Base-by-base conservation (phyloP, 2,113 vertebrate genomes). In the Pyrgilauda ruficollis region DNA sequence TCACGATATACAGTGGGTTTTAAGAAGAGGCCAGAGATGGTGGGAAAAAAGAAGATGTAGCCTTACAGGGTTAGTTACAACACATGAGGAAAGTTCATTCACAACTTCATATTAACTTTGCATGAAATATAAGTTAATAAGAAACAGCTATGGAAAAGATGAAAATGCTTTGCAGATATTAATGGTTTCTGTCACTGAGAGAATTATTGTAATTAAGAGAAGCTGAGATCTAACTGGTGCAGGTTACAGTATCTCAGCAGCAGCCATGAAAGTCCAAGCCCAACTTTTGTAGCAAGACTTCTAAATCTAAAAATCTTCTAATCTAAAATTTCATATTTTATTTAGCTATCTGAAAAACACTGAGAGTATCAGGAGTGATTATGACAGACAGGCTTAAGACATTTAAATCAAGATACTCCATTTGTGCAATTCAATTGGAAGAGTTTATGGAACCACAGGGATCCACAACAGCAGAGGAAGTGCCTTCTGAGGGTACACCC, bases 401-500 rank as follows among this genome's bases (percentile, higher is more conserved):
- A 55, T 58, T 76, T 62, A 80, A 37, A 53, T 68, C 58, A 72
- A 88, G 67, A 41, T 53, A 53, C 49, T 61, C 47, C 20, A 30
- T 4, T 47, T n/a, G 4, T 37, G 6, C 28, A 47, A 83, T 68
- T 68, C 44, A 61, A 6, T 35, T 80, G 63, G 14, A 64, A 75
- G 41, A 37, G 35, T 8, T 69, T 50, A 61, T 37, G 24, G 56
- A 85, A 66, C 33, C 41, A 39, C 26, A 23, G 28, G 37, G 35
- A 76, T 69, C 21, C 11, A 10, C 20, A 49, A 10, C 16, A 83
- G 37, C 17, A 5, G 6, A 73, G 59, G 26, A 82, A 30, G 11
- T 62, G 9, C 28, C 2, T 16, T 66, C 5, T 12, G 37, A 59
- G 14, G 15, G 16, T 24, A 47, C 0, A 0, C 5, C 70, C 58